Base-by-base conservation (phyloP, 2,888 invertebrate species). In the Limulus polyphemus region DNA sequence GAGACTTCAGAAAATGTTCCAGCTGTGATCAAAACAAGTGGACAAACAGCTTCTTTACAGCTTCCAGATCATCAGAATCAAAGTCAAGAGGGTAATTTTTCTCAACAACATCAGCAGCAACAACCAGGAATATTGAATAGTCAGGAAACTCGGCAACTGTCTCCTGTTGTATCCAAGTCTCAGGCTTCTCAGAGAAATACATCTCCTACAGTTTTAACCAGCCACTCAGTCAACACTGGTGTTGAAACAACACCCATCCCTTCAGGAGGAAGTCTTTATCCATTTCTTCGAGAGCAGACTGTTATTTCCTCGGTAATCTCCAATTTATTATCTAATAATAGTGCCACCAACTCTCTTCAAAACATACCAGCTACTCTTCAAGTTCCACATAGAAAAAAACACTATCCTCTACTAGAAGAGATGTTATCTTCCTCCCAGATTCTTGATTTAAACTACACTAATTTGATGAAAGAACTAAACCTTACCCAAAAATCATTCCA, bases 381-480 rank as follows among this genome's bases (percentile, higher is more conserved):
- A 52, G 13, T 55, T 16, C 9, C 52, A 17, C 58, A 60, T 17
- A 32, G 58, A 48, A 63, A 63, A 49, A 54, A 62, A 11, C 58
- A 49, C 55, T 62, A 60, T 55, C 63, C 63, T 12, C 51, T 66
- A 11, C 50, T 62, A 14, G 60, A 64, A 49, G 62, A 62, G 32
- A 51, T 66, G 12, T 51, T 64, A n/a, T 60, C 62, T 16, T 60
- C 61, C 17, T 62, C 61, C 10, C 65, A 64, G 16, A 50, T n/a
- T 59, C 13, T 58, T 12, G 58, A 58, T 48, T 17, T 47, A n/a
- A 17, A 16, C 48, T 16, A n/a, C 11, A 32, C n/a, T 32, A 47
- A 2, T 32, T 32, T 3, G 32, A 32, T 32, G 32, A 32, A 32
- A 32, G 1, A 32, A 32, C 7, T 32, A 7, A 32, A 32, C 32